Conservation (phyloP, 1,140 invertebrate genomes). For the Drosophila serrata region DNA sequence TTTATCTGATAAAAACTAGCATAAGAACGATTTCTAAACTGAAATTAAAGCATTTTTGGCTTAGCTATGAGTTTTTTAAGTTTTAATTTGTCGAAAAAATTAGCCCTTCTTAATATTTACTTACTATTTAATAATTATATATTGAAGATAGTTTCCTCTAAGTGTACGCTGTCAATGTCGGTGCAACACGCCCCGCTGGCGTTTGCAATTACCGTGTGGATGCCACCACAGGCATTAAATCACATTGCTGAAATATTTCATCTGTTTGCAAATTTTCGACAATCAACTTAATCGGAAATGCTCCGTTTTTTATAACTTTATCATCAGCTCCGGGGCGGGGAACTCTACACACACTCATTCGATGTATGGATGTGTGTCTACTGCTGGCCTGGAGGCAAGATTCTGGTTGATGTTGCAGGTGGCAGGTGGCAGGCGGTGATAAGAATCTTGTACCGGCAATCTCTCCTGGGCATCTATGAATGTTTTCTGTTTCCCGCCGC, state of each 20-base stretch:
- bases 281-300: constrained; percentile 69
- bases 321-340: constrained; percentile 30
- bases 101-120: too few species aligned
- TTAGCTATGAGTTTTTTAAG: too few species aligned
- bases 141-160: not conserved
- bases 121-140: too few species aligned
- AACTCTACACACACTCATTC: constrained; percentile 2
- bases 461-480: constrained; percentile 47
- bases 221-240: constrained; percentile 64
- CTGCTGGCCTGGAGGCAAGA: not conserved
- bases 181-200: constrained; percentile 57
- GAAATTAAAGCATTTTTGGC: too few species aligned
- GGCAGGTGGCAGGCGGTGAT: constrained; percentile 39
- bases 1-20: too few species aligned
- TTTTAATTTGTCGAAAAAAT: too few species aligned
- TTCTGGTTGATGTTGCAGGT: constrained; percentile 24
- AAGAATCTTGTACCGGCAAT: constrained; percentile 48
- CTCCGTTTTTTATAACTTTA: constrained; percentile 78
- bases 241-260: constrained; percentile 76
- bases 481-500: constrained; percentile 20
- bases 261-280: constrained; percentile 81
- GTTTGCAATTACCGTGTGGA: constrained; percentile 68
- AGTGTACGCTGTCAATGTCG: constrained; percentile 5
- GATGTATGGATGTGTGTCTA: not conserved
- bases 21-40: too few species aligned